A percentile compares a stretch with the other conserved stretches of the same genome.
Evolutionary conservation across 2,888 invertebrate genomes (phyloP).

Genomic region (Galerucella nymphaeae): DNA sequence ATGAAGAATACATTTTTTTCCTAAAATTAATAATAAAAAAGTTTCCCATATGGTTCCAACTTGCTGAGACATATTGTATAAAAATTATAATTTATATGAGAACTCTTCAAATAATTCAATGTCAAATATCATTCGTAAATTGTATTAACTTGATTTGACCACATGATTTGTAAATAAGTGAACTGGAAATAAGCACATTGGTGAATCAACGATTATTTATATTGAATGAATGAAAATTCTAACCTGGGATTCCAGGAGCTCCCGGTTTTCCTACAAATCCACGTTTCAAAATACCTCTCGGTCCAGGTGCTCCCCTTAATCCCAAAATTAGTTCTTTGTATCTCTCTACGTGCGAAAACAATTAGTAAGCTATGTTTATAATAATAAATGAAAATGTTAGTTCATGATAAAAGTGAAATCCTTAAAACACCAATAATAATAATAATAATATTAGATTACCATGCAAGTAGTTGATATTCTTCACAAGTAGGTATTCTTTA

Average conservation of each 20-base stretch:
- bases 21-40: too few relatives aligned
- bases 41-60: too few relatives aligned
- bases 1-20: too few relatives aligned
- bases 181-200: background rate
- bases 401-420: conserved; percentile 15
- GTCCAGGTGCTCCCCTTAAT: conserved; percentile 78
- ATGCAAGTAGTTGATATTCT: background rate
- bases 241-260: conserved; percentile 71
- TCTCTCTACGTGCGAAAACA: conserved; percentile 66
- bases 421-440: conserved; percentile 12
- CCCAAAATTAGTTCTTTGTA: conserved; percentile 70
- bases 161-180: too few relatives aligned
- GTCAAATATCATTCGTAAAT: too few relatives aligned
- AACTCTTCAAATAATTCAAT: too few relatives aligned
- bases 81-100: too few relatives aligned
- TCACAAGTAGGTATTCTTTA: too few relatives aligned
- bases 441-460: background rate
- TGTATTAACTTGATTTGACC: too few relatives aligned
- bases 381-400: conserved; percentile 33
- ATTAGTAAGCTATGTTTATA: conserved; percentile 38
- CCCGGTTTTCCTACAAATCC: conserved; percentile 69
- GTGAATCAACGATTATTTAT: background rate
- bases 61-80: too few relatives aligned
- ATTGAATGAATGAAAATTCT: conserved; percentile 40
- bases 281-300: conserved; percentile 68